Conservation (phyloP, 2,113 vertebrate genomes). For the Malurus elegans region DNA sequence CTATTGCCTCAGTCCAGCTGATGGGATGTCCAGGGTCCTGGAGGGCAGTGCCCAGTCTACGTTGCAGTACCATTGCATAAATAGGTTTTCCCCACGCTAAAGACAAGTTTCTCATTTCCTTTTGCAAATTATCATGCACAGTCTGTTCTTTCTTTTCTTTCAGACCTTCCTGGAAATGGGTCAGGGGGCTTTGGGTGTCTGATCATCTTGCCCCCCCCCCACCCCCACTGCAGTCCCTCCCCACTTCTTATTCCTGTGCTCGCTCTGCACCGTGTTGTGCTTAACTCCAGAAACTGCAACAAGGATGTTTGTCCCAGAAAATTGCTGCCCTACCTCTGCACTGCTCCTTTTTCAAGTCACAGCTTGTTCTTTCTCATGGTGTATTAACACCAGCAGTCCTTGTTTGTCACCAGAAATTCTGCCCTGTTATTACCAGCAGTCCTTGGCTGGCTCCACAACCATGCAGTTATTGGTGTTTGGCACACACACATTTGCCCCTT, state of each 20-base stretch:
- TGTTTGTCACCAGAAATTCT: background rate
- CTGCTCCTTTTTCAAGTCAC: background rate
- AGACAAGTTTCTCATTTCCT: background rate
- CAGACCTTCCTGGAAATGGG: background rate
- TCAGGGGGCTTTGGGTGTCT: background rate
- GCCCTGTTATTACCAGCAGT: background rate
- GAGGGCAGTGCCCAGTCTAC: background rate
- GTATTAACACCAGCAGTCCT: fast-evolving
- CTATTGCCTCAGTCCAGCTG: fast-evolving
- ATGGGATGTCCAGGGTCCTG: background rate
- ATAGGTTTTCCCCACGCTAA: background rate
- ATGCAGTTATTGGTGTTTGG: background rate
- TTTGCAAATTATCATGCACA: background rate
- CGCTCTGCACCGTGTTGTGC: too few relatives aligned
- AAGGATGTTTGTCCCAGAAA: background rate
- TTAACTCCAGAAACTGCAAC: background rate
- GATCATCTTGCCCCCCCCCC: too few relatives aligned
- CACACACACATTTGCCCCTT: background rate
- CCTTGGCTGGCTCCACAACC: background rate
- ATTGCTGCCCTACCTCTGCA: background rate
- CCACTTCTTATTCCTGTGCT: background rate
- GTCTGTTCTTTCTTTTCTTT: fast-evolving
- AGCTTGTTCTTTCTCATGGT: background rate
- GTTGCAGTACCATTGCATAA: background rate
- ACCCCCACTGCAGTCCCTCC: fast-evolving